These are phyloP conservation scores for Crocallis elinguaria DNA, from an alignment of 2,888 invertebrate species.

Conservation along the genomic window DNA sequence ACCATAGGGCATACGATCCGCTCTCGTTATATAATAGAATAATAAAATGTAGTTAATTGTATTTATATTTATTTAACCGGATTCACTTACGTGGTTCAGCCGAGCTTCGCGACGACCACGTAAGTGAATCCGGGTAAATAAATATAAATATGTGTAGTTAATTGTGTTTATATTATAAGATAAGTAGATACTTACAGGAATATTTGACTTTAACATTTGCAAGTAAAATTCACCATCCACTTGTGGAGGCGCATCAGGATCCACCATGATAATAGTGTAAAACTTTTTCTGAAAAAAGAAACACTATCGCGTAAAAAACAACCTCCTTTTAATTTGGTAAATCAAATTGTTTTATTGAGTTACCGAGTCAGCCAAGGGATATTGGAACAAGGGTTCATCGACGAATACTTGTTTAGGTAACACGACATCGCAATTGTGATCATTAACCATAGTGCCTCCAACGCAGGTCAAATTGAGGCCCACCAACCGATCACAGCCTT, in stretches of 20 bases:
- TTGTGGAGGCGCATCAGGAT: conserved; percentile 78
- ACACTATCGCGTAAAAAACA: background rate
- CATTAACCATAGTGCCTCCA: conserved; percentile 75
- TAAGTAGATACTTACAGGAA: conserved; percentile 72
- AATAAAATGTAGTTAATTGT: no score
- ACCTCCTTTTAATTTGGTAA: background rate
- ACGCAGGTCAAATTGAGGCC: conserved; percentile 73
- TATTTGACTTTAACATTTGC: conserved; percentile 79
- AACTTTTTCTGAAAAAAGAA: conserved; percentile 72
- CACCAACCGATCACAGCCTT: conserved; percentile 68
- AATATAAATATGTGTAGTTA: no score
- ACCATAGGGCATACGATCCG: no score
- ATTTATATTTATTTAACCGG: no score
- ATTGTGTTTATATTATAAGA: no score
- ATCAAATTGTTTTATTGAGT: conserved; percentile 8
- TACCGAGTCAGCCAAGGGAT: conserved; percentile 69
- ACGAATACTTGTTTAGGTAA: conserved; percentile 76
- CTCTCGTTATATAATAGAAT: no score
- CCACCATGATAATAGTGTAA: conserved; percentile 77
- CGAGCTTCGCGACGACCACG: no score
- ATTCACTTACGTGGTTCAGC: no score
- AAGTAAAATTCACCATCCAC: conserved; percentile 75
- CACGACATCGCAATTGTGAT: conserved; percentile 77
- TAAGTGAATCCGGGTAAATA: no score
- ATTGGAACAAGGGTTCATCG: conserved; percentile 76